Percentiles rank a stretch among this genome's conserved stretches.
Conservation (phyloP, 2,888 invertebrate species). For the Ferdinandea cuprea region DNA sequence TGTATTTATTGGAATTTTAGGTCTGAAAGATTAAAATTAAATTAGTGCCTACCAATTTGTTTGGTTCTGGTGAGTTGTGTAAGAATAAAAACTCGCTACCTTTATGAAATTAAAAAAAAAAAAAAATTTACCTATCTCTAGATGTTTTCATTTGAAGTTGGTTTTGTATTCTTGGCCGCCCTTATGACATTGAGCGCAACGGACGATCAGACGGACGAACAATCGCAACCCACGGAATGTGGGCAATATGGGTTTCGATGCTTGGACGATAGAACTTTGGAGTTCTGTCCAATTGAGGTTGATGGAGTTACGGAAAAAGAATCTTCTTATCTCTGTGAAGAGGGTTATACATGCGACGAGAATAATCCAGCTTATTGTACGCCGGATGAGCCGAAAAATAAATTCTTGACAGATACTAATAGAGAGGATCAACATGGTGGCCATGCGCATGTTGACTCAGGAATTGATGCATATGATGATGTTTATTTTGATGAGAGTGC, state of each 20-base stretch:
- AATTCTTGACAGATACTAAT: background rate
- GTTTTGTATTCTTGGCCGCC: slow-evolving; percentile 15
- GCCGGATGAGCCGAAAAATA: slow-evolving; percentile 58
- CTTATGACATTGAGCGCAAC: background rate
- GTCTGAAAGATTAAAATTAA: background rate
- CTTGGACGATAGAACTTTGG: slow-evolving; percentile 60
- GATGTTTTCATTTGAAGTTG: slow-evolving; percentile 6
- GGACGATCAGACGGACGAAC: slow-evolving; percentile 3
- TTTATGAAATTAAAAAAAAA: too few relatives aligned
- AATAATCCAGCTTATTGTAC: slow-evolving; percentile 76
- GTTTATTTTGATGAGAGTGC: slow-evolving; percentile 1
- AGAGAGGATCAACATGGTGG: background rate
- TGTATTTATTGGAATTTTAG: slow-evolving; percentile 12
- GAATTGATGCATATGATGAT: slow-evolving; percentile 19
- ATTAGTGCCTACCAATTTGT: background rate
- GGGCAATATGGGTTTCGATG: slow-evolving; percentile 76
- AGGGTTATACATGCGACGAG: slow-evolving; percentile 75
- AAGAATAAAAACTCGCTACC: too few relatives aligned
- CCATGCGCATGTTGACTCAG: too few relatives aligned
- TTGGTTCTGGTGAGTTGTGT: slow-evolving; percentile 18
- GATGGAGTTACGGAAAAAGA: slow-evolving; percentile 65
- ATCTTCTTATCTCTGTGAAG: slow-evolving; percentile 57
- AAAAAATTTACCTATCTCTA: background rate
- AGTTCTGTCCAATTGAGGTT: slow-evolving; percentile 65
- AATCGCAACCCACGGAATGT: slow-evolving; percentile 57